phyloP scores from a whole-genome alignment of 2,888 invertebrate species.

The Ormyrus rosae region DNA sequence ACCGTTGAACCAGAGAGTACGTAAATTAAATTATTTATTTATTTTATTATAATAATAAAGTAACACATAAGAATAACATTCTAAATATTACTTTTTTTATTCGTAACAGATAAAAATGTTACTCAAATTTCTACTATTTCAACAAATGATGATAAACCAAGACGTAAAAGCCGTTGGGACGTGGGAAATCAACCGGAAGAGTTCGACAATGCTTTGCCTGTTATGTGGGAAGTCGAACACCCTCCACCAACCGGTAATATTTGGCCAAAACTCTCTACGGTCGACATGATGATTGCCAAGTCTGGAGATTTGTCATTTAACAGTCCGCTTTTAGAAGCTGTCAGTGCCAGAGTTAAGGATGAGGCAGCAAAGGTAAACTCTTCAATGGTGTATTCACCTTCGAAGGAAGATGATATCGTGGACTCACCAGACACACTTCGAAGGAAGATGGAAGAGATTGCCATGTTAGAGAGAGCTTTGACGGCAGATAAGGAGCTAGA shows the following conservation, averaged over 20 bases:
- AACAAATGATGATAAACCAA: constrained; percentile 36
- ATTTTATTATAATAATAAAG: too few relatives aligned
- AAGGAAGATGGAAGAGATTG: constrained; percentile 54
- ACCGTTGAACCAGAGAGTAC: constrained; percentile 43
- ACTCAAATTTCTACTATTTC: neutral
- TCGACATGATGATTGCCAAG: constrained; percentile 23
- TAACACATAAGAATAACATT: too few relatives aligned
- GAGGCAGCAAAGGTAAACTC: constrained; percentile 36
- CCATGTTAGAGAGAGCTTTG: constrained; percentile 49
- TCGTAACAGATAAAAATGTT: neutral
- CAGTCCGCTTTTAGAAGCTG: constrained; percentile 50
- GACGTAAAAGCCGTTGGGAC: constrained; percentile 71
- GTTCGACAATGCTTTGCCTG: constrained; percentile 64
- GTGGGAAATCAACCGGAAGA: constrained; percentile 66
- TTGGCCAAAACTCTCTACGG: constrained; percentile 51
- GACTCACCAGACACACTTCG: constrained; percentile 45
- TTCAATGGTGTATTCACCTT: constrained; percentile 16
- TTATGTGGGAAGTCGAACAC: constrained; percentile 65
- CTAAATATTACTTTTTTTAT: neutral
- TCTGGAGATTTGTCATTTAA: constrained; percentile 17
- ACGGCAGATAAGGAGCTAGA: constrained; percentile 37
- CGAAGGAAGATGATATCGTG: constrained; percentile 29
- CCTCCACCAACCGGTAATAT: constrained; percentile 45
- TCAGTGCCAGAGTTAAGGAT: constrained; percentile 43
- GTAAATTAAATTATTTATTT: neutral